Evolutionary conservation across 2,888 invertebrate species (phyloP).

Genomic region (Eulithis testata): DNA sequence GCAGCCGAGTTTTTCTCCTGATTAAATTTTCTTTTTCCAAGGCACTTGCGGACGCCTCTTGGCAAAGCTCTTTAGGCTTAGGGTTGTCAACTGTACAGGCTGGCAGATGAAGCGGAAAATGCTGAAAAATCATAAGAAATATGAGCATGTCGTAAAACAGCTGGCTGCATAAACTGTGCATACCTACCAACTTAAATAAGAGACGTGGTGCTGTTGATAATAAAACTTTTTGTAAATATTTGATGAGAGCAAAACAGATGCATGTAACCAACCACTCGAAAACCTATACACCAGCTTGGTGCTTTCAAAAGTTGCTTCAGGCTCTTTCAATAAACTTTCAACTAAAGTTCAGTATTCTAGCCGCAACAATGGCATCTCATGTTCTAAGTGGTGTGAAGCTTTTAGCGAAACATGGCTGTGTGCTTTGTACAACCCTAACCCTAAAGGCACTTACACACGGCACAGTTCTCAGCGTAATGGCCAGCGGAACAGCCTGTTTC

Average conservation of each 20-base stretch:
- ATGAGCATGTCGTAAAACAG: neutral
- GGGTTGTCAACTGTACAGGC: conserved; percentile 21
- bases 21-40: conserved; percentile 34
- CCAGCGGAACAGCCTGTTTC: neutral
- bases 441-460: conserved; percentile 4
- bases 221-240: neutral
- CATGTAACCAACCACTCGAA: neutral
- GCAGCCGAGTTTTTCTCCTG: conserved; percentile 24
- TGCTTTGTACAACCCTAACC: conserved; percentile 21
- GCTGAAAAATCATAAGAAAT: conserved; percentile 4
- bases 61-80: conserved; percentile 32
- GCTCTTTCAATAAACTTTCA: conserved; percentile 10
- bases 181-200: neutral
- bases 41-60: conserved; percentile 26
- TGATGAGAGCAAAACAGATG: neutral
- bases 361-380: conserved; percentile 7
- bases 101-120: conserved; percentile 15
- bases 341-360: conserved; percentile 13
- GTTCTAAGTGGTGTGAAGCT: conserved; percentile 13
- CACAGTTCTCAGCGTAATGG: neutral
- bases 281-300: neutral
- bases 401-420: conserved; percentile 18
- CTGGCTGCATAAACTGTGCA: neutral
- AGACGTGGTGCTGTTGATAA: neutral
- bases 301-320: conserved; percentile 1